These are phyloP conservation scores for Spisula subtruncata DNA, from an alignment of 2,888 invertebrate genomes.

Conservation along the genomic window DNA sequence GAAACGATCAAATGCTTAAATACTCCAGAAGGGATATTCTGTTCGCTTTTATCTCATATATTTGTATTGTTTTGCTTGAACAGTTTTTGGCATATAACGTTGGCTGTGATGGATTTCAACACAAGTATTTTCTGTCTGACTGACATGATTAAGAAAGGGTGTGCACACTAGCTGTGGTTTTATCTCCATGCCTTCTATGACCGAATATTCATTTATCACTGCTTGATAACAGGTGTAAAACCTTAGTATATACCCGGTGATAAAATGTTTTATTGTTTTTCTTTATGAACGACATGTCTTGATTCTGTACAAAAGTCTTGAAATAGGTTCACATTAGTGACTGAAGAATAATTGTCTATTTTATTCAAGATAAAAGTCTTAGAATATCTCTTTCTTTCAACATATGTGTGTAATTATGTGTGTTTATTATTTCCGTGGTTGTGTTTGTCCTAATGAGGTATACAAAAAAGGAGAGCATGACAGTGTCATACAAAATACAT, in stretches of 20 bases:
- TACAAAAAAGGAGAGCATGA: too few relatives aligned
- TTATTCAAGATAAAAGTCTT: too few relatives aligned
- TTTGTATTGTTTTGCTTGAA: slow-evolving; percentile 13
- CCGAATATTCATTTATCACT: neutral
- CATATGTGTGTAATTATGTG: too few relatives aligned
- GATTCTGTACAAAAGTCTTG: neutral
- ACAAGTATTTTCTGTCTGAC: neutral
- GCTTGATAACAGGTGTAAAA: slow-evolving; percentile 2
- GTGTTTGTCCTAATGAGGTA: too few relatives aligned
- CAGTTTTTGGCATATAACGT: neutral
- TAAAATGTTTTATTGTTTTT: neutral
- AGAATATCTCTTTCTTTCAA: too few relatives aligned
- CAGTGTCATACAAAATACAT: too few relatives aligned
- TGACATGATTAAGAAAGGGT: neutral
- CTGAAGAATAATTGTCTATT: too few relatives aligned
- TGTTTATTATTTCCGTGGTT: too few relatives aligned
- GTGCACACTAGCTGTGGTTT: neutral
- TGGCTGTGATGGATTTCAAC: neutral
- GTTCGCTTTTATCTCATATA: neutral
- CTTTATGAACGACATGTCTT: neutral
- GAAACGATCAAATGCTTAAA: neutral
- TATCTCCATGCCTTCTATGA: neutral
- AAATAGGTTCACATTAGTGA: too few relatives aligned
- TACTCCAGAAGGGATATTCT: neutral
- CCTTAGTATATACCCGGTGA: neutral